Base-by-base conservation (phyloP, 30 jellyfish, hydroid and myxozoan genomes). In the Sanderia malayensis region DNA sequence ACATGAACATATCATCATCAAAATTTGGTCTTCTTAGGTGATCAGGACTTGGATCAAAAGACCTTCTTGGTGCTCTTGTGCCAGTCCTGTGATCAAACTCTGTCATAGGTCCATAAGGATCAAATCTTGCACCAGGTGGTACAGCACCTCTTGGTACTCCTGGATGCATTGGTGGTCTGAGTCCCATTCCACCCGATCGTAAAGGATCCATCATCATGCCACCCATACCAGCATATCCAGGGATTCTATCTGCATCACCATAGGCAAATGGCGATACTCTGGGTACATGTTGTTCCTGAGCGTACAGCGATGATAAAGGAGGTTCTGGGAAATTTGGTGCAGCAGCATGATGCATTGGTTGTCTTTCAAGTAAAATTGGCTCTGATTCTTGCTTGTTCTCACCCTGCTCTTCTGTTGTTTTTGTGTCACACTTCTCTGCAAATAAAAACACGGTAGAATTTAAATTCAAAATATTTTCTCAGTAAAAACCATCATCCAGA, bases 1-100 rank as follows among this genome's bases (percentile, higher is more conserved):
- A 81, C 93, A 81, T 81, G 63, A 68, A 81, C 93, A 81, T 81
- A 21, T 81, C 93, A 44, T 81, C 93, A 81, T 81, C 63, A 81
- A 81, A 81, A 13, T 82, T 82, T 23, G 93, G 93, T 19, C 85
- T 32, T 30, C 79, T 58, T 1, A 81, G 66, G 65, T 81, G 93
- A 57, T 81, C 93, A 29, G 93, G 85, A 62, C 70, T 70, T 2
- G 93, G 93, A 37, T 70, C 76, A 59, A 60, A 68, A 0, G 80
- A 70, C 44, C 87, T 76, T 19, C 67, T 58, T 61, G 87, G 87
- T 11, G 46, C 61, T 25, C 74, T 46, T 41, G 29, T 19, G 8
- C 87, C 87, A 11, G 87, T 26, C 1, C 67, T 21, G 46, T 76
- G 27, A 21, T 76, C 87, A 76, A 76, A 76, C 61, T 76, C 90